Conservation (phyloP, 2,113 vertebrate species). For the Pogona vitticeps region DNA sequence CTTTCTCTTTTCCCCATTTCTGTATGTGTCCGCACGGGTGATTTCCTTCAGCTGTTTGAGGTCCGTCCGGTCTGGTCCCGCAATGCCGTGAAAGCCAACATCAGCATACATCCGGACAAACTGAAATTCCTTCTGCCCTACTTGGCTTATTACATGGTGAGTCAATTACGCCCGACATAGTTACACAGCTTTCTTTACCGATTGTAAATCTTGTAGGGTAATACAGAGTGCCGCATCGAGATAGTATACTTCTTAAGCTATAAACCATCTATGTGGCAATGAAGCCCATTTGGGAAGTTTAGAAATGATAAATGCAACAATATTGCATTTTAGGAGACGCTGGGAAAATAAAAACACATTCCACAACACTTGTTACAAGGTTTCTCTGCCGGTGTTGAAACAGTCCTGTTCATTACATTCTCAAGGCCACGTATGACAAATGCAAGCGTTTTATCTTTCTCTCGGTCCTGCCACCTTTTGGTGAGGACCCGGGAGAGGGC, state of each 20-base stretch:
- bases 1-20: neutral
- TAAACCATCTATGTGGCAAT: neutral
- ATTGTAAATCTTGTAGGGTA: neutral
- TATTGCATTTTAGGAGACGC: neutral
- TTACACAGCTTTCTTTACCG: neutral
- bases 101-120: constrained; percentile 93
- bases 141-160: constrained; percentile 95
- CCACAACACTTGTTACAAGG: no score
- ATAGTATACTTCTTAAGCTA: neutral
- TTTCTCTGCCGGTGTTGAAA: no score
- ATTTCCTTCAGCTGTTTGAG: constrained; percentile 84
- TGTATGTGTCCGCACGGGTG: neutral
- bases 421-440: no score
- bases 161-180: neutral
- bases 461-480: no score
- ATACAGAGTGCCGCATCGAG: neutral
- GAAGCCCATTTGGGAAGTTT: neutral
- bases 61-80: constrained; percentile 91
- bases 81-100: constrained; percentile 91
- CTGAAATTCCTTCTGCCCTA: constrained; percentile 90
- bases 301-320: neutral
- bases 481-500: no score
- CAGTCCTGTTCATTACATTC: no score
- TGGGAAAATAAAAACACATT: no score
- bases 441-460: no score